Percentiles rank a stretch among this genome's conserved stretches.
Conservation (phyloP, 2,113 vertebrate species). For the Callipepla squamata region DNA sequence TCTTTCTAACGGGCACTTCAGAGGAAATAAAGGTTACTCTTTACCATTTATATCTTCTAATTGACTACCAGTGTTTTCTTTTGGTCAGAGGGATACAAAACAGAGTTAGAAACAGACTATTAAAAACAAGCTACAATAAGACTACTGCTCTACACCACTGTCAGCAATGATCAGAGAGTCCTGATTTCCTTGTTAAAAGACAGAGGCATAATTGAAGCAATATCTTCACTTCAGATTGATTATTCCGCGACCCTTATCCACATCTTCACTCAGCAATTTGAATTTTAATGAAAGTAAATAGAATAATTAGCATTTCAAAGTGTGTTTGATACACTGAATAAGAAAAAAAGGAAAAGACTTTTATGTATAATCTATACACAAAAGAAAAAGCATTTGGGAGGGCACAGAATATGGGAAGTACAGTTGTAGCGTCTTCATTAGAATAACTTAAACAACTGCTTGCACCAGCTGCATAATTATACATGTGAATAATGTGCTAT, state of each 20-base stretch:
- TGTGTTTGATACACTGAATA: slow-evolving; percentile 80
- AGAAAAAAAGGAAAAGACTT: slow-evolving; percentile 74
- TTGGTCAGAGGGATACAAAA: slow-evolving; percentile 77
- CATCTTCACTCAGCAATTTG: slow-evolving; percentile 86
- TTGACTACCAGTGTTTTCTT: slow-evolving; percentile 77
- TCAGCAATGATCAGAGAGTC: slow-evolving; percentile 71
- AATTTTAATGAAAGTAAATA: slow-evolving; percentile 89
- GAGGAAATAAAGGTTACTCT: slow-evolving; percentile 78
- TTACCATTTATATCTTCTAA: slow-evolving; percentile 78
- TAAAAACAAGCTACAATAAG: slow-evolving; percentile 78
- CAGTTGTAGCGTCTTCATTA: slow-evolving; percentile 70
- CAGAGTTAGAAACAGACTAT: slow-evolving; percentile 74
- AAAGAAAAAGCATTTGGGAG: slow-evolving; percentile 77
- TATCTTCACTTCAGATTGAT: slow-evolving; percentile 85
- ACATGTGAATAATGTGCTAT: slow-evolving; percentile 66
- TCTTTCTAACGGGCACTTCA: slow-evolving; percentile 67
- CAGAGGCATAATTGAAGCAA: slow-evolving; percentile 80
- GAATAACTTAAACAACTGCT: slow-evolving; percentile 66
- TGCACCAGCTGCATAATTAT: slow-evolving; percentile 73
- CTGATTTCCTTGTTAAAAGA: slow-evolving; percentile 82
- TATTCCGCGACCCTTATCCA: slow-evolving; percentile 81
- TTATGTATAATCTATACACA: slow-evolving; percentile 78
- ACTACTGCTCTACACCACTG: slow-evolving; percentile 27
- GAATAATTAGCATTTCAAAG: slow-evolving; percentile 91
- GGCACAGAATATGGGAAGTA: slow-evolving; percentile 52